These are phyloP conservation scores for Ferrisia virgata DNA, from an alignment of 2,888 invertebrate species.

Conservation along the genomic window DNA sequence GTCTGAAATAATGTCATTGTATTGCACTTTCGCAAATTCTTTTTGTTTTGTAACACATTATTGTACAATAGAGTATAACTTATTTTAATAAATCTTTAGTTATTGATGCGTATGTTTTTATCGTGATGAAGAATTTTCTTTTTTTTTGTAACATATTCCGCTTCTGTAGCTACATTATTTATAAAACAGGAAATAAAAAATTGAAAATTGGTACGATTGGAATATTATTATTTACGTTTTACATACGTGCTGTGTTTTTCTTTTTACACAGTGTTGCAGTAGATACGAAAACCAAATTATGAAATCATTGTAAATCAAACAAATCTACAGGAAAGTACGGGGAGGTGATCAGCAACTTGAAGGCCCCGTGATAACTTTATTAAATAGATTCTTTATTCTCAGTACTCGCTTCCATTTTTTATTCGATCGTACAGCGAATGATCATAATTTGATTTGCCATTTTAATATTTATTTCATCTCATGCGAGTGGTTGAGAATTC, in stretches of 20 bases:
- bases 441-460: too few species aligned
- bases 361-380: too few species aligned
- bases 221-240: not conserved
- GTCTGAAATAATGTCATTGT: slow-evolving; percentile 24
- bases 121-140: not conserved
- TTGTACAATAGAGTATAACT: slow-evolving; percentile 42
- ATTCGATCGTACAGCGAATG: too few species aligned
- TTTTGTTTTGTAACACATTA: slow-evolving; percentile 38
- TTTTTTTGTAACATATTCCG: slow-evolving; percentile 11
- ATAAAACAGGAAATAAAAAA: slow-evolving; percentile 1
- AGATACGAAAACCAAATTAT: too few species aligned
- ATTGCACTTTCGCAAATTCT: slow-evolving; percentile 27
- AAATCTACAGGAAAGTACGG: too few species aligned
- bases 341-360: too few species aligned
- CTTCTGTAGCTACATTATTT: slow-evolving; percentile 12
- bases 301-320: too few species aligned
- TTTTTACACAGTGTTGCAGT: not conserved
- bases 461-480: too few species aligned
- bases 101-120: slow-evolving; percentile 27
- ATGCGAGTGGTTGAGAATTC: too few species aligned
- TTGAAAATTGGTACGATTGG: not conserved
- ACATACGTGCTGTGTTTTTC: too few species aligned
- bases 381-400: too few species aligned
- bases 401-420: too few species aligned
- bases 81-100: slow-evolving; percentile 43